These are phyloP conservation scores for Amphiprion percula DNA, from an alignment of 2,113 vertebrate genomes.

Conservation along the genomic window DNA sequence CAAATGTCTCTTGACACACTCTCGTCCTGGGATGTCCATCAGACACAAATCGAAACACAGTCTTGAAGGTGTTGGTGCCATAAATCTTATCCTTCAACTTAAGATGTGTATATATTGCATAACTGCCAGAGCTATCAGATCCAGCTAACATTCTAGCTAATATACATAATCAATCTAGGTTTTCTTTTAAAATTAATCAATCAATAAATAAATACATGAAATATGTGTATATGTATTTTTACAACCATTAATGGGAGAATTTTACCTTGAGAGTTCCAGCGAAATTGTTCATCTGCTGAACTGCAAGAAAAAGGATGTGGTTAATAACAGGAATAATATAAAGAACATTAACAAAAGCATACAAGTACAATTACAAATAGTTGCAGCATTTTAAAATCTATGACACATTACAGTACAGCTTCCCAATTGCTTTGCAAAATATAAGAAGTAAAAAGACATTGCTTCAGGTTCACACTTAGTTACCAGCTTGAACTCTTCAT, in stretches of 20 bases:
- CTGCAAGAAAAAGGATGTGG: slow-evolving; percentile 83
- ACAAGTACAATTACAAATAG: background rate
- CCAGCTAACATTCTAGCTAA: background rate
- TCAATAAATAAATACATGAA: background rate
- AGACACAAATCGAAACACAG: background rate
- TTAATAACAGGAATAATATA: slow-evolving; percentile 10
- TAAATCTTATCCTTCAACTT: slow-evolving; percentile 5
- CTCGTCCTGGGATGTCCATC: slow-evolving; percentile 30
- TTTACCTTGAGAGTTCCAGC: slow-evolving; percentile 97
- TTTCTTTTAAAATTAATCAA: too few relatives aligned
- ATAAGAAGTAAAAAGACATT: background rate
- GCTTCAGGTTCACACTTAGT: too few relatives aligned
- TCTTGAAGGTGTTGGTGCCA: slow-evolving; percentile 11
- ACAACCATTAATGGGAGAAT: background rate
- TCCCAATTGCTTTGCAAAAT: background rate
- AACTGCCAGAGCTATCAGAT: background rate
- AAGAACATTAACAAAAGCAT: background rate
- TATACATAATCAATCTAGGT: background rate
- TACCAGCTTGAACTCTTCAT: too few relatives aligned
- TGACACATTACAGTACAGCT: background rate
- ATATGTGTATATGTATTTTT: slow-evolving; percentile 5
- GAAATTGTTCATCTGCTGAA: slow-evolving; percentile 96
- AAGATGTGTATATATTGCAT: background rate
- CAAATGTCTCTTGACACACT: slow-evolving; percentile 28
- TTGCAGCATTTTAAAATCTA: background rate